Conservation (phyloP, 2,113 vertebrate genomes). For the Rhabdomys dilectus region DNA sequence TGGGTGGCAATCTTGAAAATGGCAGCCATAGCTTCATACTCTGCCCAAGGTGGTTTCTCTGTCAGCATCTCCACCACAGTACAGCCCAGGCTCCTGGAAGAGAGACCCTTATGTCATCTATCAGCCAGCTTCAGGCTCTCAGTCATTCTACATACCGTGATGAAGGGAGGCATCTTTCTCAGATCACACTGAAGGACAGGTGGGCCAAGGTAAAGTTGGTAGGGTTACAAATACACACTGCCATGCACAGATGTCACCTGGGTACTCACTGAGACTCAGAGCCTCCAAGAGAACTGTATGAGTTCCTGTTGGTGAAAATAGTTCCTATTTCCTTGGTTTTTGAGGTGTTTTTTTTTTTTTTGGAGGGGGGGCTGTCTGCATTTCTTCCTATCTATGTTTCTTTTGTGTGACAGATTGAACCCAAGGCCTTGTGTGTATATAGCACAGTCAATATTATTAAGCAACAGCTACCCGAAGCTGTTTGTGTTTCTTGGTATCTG, state of each 20-base stretch:
- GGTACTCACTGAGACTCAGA: background rate
- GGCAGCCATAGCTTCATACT: slow-evolving; percentile 98
- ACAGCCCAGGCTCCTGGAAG: slow-evolving; percentile 95
- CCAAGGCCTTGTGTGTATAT: background rate
- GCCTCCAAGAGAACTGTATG: background rate
- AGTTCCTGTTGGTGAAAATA: background rate
- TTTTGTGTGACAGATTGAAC: background rate
- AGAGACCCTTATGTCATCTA: slow-evolving; percentile 49
- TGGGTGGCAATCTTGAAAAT: slow-evolving; percentile 99
- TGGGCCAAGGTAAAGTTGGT: background rate
- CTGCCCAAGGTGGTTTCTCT: slow-evolving; percentile 98
- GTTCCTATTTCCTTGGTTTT: background rate
- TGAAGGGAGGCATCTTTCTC: slow-evolving; percentile 17
- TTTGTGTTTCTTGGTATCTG: background rate
- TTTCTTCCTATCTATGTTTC: background rate
- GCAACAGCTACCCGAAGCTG: too few relatives aligned
- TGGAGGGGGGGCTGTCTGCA: background rate
- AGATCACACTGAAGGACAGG: background rate
- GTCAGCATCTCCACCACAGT: slow-evolving; percentile 99
- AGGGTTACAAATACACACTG: background rate
- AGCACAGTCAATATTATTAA: background rate
- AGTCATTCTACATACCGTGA: background rate
- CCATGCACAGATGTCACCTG: background rate
- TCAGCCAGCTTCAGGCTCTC: background rate
- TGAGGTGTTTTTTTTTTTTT: background rate